These are phyloP conservation scores for Oceanodroma leucorhoa DNA, from an alignment of 2,797 vertebrate genomes.

Conservation along the genomic window DNA sequence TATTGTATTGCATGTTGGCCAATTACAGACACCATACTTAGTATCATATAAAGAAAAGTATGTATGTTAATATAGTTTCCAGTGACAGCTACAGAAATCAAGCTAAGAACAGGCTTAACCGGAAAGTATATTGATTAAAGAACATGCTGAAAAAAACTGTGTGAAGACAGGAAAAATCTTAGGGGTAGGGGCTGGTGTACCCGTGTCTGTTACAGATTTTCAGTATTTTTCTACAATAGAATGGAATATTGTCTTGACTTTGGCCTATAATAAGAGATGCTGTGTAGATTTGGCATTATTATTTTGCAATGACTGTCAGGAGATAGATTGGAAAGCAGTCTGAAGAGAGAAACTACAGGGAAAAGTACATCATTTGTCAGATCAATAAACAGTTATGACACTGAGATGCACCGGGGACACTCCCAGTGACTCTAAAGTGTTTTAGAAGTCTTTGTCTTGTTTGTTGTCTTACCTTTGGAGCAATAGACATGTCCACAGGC, in stretches of 20 bases:
- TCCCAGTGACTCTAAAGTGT: neutral
- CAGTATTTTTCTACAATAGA: neutral
- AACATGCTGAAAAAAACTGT: neutral
- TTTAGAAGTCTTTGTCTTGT: neutral
- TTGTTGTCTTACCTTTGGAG: neutral
- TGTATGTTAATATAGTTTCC: neutral
- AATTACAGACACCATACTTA: neutral
- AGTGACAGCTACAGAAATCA: neutral
- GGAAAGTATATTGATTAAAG: neutral
- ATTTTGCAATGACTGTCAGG: neutral
- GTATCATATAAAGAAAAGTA: neutral
- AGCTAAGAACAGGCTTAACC: neutral
- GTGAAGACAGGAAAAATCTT: neutral
- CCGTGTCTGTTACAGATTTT: neutral
- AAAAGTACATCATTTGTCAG: neutral
- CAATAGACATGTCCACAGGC: neutral
- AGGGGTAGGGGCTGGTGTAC: neutral
- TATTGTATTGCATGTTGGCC: neutral
- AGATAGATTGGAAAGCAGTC: neutral
- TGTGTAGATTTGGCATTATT: neutral
- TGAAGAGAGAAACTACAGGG: neutral
- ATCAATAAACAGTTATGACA: neutral
- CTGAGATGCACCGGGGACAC: neutral
- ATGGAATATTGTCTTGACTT: neutral
- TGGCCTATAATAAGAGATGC: neutral